These are phyloP conservation scores for Ceyx erithaca DNA, from an alignment of 2,797 vertebrate species.

Conservation along the genomic window DNA sequence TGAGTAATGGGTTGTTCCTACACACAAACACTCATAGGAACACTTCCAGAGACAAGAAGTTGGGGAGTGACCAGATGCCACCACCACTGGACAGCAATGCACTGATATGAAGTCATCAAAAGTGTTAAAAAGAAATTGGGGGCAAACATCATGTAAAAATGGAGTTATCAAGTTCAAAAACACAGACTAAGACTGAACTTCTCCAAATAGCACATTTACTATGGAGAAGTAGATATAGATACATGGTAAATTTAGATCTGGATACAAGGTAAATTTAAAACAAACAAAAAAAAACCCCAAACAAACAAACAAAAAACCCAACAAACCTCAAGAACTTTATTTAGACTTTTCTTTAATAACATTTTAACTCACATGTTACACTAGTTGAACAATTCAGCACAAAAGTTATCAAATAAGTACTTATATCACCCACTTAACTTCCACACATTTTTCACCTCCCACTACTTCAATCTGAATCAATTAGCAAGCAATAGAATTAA, in stretches of 20 bases:
- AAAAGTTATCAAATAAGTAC: not conserved
- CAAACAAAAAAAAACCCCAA: not conserved
- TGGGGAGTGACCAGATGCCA: not conserved
- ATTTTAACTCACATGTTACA: not conserved
- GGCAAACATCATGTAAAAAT: not conserved
- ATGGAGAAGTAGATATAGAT: not conserved
- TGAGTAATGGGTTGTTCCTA: not conserved
- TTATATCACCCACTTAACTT: not conserved
- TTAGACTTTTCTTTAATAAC: not conserved
- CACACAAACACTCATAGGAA: not conserved
- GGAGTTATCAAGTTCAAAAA: not conserved
- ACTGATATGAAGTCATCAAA: not conserved
- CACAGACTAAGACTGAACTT: not conserved
- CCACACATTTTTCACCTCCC: not conserved
- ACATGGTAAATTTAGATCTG: not conserved
- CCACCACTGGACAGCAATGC: rapidly evolving
- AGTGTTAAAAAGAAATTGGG: not conserved
- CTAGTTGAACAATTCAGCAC: not conserved
- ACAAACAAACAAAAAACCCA: not conserved
- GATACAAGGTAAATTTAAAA: not conserved
- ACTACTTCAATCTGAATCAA: not conserved
- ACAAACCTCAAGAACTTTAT: not conserved
- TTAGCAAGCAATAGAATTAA: not conserved
- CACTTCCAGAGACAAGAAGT: not conserved
- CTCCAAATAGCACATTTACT: not conserved